These are phyloP conservation scores for Bicyclus anynana DNA, from an alignment of 1,140 invertebrate genomes.

Conservation along the genomic window DNA sequence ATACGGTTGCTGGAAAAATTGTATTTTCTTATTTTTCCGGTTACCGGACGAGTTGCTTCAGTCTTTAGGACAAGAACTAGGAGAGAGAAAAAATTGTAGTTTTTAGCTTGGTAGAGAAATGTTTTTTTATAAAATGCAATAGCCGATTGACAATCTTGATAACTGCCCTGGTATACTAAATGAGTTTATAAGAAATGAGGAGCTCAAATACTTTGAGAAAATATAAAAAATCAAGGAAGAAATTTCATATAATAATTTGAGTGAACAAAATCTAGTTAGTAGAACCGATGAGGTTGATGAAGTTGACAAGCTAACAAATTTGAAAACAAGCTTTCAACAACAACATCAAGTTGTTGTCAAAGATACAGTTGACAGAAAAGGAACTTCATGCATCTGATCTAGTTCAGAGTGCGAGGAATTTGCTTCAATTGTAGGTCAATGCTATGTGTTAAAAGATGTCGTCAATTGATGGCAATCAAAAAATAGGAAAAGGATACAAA, in stretches of 20 bases:
- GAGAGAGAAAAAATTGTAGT: conserved; percentile 84
- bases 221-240: conserved; percentile 59
- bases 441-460: conserved; percentile 68
- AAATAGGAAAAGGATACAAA: conserved; percentile 85
- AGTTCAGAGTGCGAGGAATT: conserved; percentile 55
- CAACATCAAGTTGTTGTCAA: conserved; percentile 63
- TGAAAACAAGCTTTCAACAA: conserved; percentile 58
- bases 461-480: conserved; percentile 80
- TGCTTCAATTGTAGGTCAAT: conserved; percentile 58
- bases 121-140: conserved; percentile 93
- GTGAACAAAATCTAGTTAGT: conserved; percentile 57
- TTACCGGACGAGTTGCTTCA: too few relatives aligned
- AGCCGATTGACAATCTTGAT: conserved; percentile 83
- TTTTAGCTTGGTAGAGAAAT: conserved; percentile 78
- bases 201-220: conserved; percentile 53
- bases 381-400: conserved; percentile 50
- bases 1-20: too few relatives aligned
- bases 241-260: conserved; percentile 56
- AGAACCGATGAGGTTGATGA: conserved; percentile 51
- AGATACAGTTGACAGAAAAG: conserved; percentile 48
- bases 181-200: conserved; percentile 72
- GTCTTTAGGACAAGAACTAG: conserved; percentile 45
- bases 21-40: too few relatives aligned
- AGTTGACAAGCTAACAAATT: conserved; percentile 34
- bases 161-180: conserved; percentile 78